Base-by-base conservation (phyloP, 2,888 invertebrate genomes). In the Cheiracanthium punctorium region DNA sequence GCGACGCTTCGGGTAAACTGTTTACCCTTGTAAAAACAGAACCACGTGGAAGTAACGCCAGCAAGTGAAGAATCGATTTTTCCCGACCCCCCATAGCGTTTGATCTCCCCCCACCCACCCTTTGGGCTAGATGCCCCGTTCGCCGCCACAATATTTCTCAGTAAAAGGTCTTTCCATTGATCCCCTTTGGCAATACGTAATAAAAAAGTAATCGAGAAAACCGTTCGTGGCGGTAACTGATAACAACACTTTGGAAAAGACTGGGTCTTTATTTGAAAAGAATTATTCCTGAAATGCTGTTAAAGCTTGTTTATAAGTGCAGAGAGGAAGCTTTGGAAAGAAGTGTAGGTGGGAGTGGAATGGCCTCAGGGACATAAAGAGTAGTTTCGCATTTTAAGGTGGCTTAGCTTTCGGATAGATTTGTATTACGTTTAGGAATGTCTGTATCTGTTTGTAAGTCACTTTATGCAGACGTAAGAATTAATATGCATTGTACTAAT, bases 161-260 rank as follows among this genome's bases (percentile, higher is more conserved):
- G 84, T 84, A 76, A 82, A 82, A 82, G 82, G 76, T 32, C 72
- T 73, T 72, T 69, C 65, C 84, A 84, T 84, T 84, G 77, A 84
- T 84, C 84, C 84, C 77, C 77, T 82, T 79, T 73, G 84, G 84
- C 84, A 84, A 84, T 79, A 84, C 84, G 73, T 84, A 84, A 84
- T 84, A 77, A 84, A 84, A 84, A 84, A 84, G 84, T 77, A 77
- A 84, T 82, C 77, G 77, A 72, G 82, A 43, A n/a, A n/a, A 69
- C 41, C 58, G 77, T 84, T 76, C 77, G 82, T 82, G 82, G 82
- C 77, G 72, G 82, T 77, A 79, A 84, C 79, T 79, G 84, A 84
- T 84, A 84, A 84, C 79, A 84, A 84, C 79, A 79, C 77, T 84
- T 79, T 76, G 76, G 58, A 82, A 82, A 82, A 65, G 84, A 77